Evolutionary conservation across 2,888 invertebrate genomes (phyloP).

Genomic region (Tenthredo livida): DNA sequence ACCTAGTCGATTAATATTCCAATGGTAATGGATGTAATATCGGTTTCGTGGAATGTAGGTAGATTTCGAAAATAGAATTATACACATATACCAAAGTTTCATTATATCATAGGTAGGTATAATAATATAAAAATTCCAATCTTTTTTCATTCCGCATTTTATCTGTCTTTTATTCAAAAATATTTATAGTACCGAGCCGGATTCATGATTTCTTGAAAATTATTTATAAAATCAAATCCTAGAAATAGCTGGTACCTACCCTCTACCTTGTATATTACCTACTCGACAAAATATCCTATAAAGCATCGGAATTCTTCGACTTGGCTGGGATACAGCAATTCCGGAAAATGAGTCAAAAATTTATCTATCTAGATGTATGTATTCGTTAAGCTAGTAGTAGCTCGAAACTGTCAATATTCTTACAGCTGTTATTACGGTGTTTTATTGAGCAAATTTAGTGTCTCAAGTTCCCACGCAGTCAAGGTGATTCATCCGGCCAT

Average conservation of each 20-base stretch:
- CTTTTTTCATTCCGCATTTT: neutral
- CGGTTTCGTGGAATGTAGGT: neutral
- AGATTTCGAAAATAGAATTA: neutral
- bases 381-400: too few species aligned
- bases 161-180: neutral
- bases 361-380: too few species aligned
- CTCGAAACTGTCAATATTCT: neutral
- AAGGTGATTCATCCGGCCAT: slow-evolving; percentile 18
- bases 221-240: neutral
- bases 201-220: neutral
- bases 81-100: neutral
- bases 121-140: neutral
- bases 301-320: neutral
- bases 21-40: neutral
- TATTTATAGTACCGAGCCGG: neutral
- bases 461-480: slow-evolving; percentile 38
- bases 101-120: too few species aligned
- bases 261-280: too few species aligned
- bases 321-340: neutral
- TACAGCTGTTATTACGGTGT: slow-evolving; percentile 3
- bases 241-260: neutral
- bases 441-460: slow-evolving; percentile 10
- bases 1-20: neutral
- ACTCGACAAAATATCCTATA: neutral
- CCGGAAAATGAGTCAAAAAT: neutral